Evolutionary conservation across 2,888 invertebrate species (phyloP).

Genomic region (Orthonychiurus folsomi): DNA sequence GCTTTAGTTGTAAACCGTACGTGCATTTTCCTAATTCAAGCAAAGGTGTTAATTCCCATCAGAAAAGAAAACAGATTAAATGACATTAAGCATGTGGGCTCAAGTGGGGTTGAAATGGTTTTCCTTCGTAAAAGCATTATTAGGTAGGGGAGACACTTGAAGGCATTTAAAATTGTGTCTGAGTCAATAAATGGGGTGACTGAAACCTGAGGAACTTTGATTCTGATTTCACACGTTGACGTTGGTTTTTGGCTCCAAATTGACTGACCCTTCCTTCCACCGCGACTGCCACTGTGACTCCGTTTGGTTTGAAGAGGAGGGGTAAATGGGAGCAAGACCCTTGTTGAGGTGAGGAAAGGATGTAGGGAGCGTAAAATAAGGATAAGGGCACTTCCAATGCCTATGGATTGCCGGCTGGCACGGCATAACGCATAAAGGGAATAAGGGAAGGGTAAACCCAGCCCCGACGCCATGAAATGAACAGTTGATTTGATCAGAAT

Average conservation of each 20-base stretch:
- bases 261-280: background rate
- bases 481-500: no score
- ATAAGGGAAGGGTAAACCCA: no score
- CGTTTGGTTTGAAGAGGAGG: background rate
- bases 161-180: background rate
- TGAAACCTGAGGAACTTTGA: background rate
- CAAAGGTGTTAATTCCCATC: slow-evolving; percentile 8
- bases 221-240: background rate
- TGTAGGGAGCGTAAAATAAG: background rate
- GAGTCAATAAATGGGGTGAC: background rate
- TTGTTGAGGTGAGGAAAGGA: background rate
- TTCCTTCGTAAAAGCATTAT: background rate
- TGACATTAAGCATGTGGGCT: slow-evolving; percentile 8
- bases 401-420: background rate
- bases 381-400: background rate
- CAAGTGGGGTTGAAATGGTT: background rate
- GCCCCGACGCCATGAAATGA: no score
- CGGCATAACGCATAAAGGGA: no score
- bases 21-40: background rate
- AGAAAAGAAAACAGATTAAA: slow-evolving; percentile 14
- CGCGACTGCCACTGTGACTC: no score
- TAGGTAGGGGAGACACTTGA: background rate
- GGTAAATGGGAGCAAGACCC: background rate
- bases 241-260: background rate
- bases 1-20: no score